These are phyloP conservation scores for Jordanella pulchra DNA, from an alignment of 2,797 vertebrate species.

Conservation along the genomic window DNA sequence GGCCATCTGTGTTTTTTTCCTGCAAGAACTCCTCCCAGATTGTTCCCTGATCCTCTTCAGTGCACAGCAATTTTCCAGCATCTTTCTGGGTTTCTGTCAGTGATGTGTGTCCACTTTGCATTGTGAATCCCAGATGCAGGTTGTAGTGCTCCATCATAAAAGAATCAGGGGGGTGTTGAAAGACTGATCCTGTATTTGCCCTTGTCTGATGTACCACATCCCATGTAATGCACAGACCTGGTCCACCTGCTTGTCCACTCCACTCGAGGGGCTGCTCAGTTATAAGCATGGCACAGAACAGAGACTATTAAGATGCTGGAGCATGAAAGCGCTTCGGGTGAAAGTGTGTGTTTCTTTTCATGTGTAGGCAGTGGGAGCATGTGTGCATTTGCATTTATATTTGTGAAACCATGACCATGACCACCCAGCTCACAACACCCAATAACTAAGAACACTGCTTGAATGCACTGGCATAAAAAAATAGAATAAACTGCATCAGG, in stretches of 20 bases:
- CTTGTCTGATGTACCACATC: constrained; percentile 33
- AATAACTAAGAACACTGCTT: constrained; percentile 66
- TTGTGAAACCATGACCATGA: constrained; percentile 49
- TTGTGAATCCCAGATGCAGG: constrained; percentile 28
- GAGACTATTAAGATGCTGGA: constrained; percentile 68
- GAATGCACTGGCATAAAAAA: constrained; percentile 50
- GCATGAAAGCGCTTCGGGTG: constrained; percentile 62
- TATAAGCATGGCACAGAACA: constrained; percentile 46
- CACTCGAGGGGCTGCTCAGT: constrained; percentile 9
- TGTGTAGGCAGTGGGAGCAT: constrained; percentile 21
- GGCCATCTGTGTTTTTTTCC: constrained; percentile 62
- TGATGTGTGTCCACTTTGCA: constrained; percentile 26
- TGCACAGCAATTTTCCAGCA: constrained; percentile 39
- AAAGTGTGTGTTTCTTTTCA: constrained; percentile 27
- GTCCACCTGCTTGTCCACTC: constrained; percentile 37
- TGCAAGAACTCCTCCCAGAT: constrained; percentile 29
- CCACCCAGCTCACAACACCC: constrained; percentile 30
- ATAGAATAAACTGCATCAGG: constrained; percentile 62
- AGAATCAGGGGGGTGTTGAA: constrained; percentile 26
- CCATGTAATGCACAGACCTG: constrained; percentile 39
- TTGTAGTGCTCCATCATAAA: constrained; percentile 31
- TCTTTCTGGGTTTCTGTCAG: constrained; percentile 23
- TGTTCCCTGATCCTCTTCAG: constrained; percentile 39
- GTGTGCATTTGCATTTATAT: constrained; percentile 50
- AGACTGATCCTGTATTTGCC: constrained; percentile 47